Evolutionary conservation across 92 coral and sea anemone species (phyloP).

Genomic region (Phenganax marumi): DNA sequence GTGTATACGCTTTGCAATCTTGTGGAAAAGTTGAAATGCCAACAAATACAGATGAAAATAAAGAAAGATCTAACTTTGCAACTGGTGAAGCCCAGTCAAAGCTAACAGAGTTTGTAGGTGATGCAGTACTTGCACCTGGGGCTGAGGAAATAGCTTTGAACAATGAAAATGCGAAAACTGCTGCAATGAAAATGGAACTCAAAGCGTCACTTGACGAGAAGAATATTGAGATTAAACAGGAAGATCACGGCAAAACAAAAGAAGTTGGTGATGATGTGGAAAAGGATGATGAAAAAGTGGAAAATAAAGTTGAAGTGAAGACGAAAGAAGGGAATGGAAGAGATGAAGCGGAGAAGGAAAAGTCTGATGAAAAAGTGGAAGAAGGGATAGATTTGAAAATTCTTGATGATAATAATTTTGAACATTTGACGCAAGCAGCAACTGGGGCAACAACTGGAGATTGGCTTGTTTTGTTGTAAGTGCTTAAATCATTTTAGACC

Average conservation of each 20-base stretch:
- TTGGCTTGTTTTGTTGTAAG: conserved; percentile 96
- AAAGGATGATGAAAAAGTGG: not conserved
- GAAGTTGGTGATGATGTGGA: not conserved
- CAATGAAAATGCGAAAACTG: not conserved
- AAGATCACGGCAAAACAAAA: conserved; percentile 22
- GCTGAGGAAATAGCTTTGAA: not conserved
- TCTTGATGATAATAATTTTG: conserved; percentile 77
- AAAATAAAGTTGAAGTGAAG: not conserved
- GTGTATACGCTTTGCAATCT: not conserved
- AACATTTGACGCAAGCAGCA: conserved; percentile 93
- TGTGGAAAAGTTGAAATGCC: not conserved
- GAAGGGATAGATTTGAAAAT: conserved; percentile 53
- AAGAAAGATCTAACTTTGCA: not conserved
- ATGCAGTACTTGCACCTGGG: not conserved
- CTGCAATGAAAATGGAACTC: not conserved
- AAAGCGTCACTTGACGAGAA: not conserved
- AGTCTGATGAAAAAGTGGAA: not conserved
- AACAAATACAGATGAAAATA: not conserved
- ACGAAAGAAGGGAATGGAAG: not conserved
- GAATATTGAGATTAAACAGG: not conserved
- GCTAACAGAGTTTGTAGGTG: not conserved
- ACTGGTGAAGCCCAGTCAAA: not conserved
- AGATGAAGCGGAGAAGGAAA: not conserved
- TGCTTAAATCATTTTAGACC: not conserved
- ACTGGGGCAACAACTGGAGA: conserved; percentile 98